Conservation (phyloP, 2,113 vertebrate species). For the Ptilonorhynchus violaceus region DNA sequence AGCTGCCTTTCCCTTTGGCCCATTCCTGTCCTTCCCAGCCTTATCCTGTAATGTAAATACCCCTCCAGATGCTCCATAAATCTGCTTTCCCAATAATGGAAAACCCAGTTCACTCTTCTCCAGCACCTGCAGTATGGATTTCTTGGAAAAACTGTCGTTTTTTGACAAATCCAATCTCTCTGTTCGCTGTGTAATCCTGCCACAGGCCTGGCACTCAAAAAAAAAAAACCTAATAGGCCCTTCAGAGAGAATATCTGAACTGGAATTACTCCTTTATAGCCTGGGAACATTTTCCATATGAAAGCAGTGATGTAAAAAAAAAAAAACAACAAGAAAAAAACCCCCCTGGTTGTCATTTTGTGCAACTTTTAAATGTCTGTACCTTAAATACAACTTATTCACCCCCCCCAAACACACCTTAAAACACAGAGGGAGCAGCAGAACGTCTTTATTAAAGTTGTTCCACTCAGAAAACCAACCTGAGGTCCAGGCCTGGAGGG, state of each 20-base stretch:
- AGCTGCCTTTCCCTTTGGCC: not conserved
- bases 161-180: conserved; percentile 27
- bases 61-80: not conserved
- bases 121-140: not conserved
- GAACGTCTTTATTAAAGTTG: not conserved
- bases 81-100: not conserved
- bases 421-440: not conserved
- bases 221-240: not conserved
- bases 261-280: conserved; percentile 26
- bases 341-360: not conserved
- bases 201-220: not conserved
- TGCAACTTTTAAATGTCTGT: not conserved
- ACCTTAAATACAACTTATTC: not conserved
- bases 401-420: not conserved
- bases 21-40: not conserved
- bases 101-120: not conserved
- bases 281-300: not conserved
- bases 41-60: not conserved
- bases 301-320: not conserved
- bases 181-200: conserved; percentile 6
- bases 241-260: conserved; percentile 30
- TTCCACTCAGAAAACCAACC: not conserved
- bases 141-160: not conserved
- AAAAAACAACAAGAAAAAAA: not conserved
- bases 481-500: not conserved